Conservation (phyloP, 2,797 vertebrate species). For the Sarcophilus harrisii region DNA sequence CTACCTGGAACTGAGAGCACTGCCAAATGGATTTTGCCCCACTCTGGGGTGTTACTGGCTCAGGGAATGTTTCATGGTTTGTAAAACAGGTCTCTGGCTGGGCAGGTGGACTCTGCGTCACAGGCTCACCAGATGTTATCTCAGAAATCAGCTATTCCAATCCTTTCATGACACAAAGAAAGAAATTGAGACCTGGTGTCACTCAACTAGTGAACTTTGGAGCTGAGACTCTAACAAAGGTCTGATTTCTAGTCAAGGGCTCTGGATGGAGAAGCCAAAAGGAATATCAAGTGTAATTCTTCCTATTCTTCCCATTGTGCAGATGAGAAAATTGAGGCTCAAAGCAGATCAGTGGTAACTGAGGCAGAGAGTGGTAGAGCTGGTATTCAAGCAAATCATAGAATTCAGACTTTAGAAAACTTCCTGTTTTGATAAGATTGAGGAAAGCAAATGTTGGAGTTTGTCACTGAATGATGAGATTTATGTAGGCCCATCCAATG, state of each 20-base stretch:
- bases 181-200: background rate
- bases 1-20: background rate
- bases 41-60: background rate
- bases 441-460: too few species aligned
- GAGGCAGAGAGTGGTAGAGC: background rate
- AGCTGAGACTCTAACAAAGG: background rate
- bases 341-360: background rate
- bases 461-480: too few species aligned
- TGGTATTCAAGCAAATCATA: background rate
- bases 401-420: background rate
- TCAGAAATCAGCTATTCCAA: background rate
- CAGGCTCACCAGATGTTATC: background rate
- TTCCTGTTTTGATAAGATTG: background rate
- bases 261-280: background rate
- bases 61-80: background rate
- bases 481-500: too few species aligned
- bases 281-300: background rate
- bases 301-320: background rate
- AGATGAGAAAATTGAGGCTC: background rate
- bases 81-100: background rate
- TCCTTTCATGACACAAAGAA: background rate
- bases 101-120: background rate
- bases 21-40: background rate
- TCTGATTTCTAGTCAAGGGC: background rate
- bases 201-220: background rate